These are phyloP conservation scores for Drosophila obscura DNA, from an alignment of 1,140 invertebrate species.

Conservation along the genomic window DNA sequence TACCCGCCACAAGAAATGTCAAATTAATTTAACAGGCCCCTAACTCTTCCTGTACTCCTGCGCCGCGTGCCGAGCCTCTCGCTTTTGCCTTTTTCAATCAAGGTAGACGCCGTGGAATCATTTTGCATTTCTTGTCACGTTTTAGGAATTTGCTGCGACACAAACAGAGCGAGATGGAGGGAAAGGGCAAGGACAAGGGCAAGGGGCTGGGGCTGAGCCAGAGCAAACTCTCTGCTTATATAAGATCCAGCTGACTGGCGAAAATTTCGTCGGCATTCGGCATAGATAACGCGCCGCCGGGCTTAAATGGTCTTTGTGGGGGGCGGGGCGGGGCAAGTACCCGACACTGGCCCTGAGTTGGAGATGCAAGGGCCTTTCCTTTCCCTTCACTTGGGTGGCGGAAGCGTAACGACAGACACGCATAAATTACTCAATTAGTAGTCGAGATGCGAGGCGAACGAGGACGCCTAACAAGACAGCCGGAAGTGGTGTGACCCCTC, in stretches of 20 bases:
- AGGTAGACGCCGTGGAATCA: constrained; percentile 51
- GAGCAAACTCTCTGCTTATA: constrained; percentile 23
- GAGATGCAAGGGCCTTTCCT: constrained; percentile 14
- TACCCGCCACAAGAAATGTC: constrained; percentile 71
- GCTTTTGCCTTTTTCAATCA: constrained; percentile 75
- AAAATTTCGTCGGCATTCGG: constrained; percentile 59
- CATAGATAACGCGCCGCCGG: constrained; percentile 61
- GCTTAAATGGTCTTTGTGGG: constrained; percentile 59
- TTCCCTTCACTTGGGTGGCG: constrained; percentile 36
- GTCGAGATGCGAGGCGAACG: constrained; percentile 56
- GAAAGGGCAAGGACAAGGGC: constrained; percentile 21
- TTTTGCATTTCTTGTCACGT: constrained; percentile 76
- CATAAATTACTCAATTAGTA: constrained; percentile 81
- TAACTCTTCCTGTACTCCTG: constrained; percentile 46
- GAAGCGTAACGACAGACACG: constrained; percentile 68
- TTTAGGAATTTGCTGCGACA: constrained; percentile 74
- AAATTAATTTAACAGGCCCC: constrained; percentile 75
- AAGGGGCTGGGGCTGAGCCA: constrained; percentile 24
- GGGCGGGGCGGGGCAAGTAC: neutral
- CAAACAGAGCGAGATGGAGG: constrained; percentile 26
- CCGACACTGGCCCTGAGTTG: constrained; percentile 2
- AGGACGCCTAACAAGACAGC: constrained; percentile 48
- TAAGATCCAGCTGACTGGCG: constrained; percentile 65
- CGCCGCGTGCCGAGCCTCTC: constrained; percentile 45
- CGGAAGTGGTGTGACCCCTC: constrained; percentile 56